phyloP scores from a whole-genome alignment of 2,113 vertebrate genomes.

The Myotis davidii region DNA sequence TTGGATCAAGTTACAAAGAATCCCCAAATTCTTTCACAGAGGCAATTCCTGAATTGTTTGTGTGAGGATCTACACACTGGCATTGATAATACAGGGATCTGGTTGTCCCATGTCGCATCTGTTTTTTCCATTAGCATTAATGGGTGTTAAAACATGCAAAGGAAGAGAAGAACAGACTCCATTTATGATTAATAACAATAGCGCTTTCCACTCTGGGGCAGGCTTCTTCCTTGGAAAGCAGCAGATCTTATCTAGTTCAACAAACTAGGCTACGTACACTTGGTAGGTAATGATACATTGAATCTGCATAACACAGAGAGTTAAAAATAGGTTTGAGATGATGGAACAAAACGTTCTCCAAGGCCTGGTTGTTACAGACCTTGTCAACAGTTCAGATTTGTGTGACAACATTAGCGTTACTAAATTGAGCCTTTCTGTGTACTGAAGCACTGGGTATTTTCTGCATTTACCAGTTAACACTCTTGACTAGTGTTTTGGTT shows the following conservation, averaged over 20 bases:
- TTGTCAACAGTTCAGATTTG: conserved; percentile 75
- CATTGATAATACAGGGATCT: conserved; percentile 48
- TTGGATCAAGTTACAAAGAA: neutral
- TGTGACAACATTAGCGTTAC: conserved; percentile 66
- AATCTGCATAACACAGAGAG: conserved; percentile 59
- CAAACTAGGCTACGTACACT: conserved; percentile 16
- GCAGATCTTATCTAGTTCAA: conserved; percentile 49
- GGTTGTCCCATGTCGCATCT: conserved; percentile 41
- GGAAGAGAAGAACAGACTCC: conserved; percentile 58
- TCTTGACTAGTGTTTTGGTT: conserved; percentile 82
- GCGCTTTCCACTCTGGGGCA: conserved; percentile 50
- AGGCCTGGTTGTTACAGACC: conserved; percentile 67
- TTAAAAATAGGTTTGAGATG: conserved; percentile 71
- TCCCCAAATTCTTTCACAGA: neutral
- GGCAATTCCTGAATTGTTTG: neutral
- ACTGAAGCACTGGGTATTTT: conserved; percentile 63
- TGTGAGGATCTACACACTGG: neutral
- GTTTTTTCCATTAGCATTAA: conserved; percentile 75
- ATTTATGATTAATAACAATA: conserved; percentile 62
- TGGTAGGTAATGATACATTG: conserved; percentile 39
- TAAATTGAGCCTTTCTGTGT: conserved; percentile 71
- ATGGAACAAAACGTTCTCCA: conserved; percentile 68
- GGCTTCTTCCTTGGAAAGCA: conserved; percentile 64
- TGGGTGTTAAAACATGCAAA: conserved; percentile 67
- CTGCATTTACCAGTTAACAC: conserved; percentile 79